A percentile compares a stretch with the other conserved stretches of the same genome.
phyloP scores from a whole-genome alignment of 2,888 invertebrate species.

The Caenorhabditis parvicauda region DNA sequence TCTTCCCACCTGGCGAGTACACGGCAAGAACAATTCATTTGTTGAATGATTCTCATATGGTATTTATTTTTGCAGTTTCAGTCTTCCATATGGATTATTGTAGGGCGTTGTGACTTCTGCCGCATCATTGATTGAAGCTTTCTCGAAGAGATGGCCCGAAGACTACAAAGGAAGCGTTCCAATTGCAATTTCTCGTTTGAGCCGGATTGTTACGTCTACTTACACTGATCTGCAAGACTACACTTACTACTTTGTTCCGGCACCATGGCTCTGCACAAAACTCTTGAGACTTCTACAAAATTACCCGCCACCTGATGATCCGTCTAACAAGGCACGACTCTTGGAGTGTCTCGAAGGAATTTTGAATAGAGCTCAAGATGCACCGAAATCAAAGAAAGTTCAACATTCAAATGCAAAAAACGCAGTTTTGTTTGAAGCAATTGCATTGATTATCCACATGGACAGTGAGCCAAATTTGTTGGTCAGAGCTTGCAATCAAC shows the following conservation, averaged over 20 bases:
- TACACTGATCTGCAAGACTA: conserved; percentile 98
- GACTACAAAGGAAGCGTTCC: conserved; percentile 99
- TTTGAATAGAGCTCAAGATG: conserved; percentile 79
- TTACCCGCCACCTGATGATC: conserved; percentile 96
- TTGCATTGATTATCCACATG: conserved; percentile 97
- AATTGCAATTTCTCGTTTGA: conserved; percentile 88
- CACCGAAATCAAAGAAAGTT: conserved; percentile 98
- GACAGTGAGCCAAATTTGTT: conserved; percentile 75
- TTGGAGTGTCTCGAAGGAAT: conserved; percentile 83
- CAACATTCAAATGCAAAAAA: conserved; percentile 99
- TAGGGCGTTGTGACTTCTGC: conserved; percentile 96
- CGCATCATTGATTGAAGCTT: conserved; percentile 92
- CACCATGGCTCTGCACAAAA: conserved; percentile 99
- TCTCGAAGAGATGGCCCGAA: conserved; percentile 96
- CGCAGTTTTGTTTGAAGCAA: conserved; percentile 98
- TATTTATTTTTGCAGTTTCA: conserved; percentile 26
- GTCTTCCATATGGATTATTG: conserved; percentile 6
- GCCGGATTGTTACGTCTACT: conserved; percentile 92
- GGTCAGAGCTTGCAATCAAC: conserved; percentile 95
- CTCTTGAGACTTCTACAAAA: conserved; percentile 90
- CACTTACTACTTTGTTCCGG: conserved; percentile 99
- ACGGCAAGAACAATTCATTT: conserved; percentile 96
- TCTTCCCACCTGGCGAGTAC: conserved; percentile 91
- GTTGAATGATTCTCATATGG: conserved; percentile 95
- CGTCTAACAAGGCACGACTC: conserved; percentile 88